Evolutionary conservation across 2,797 vertebrate genomes (phyloP), one percentile per base, ranked within the genome.

Genomic region (Paedocypris micromegethes): DNA sequence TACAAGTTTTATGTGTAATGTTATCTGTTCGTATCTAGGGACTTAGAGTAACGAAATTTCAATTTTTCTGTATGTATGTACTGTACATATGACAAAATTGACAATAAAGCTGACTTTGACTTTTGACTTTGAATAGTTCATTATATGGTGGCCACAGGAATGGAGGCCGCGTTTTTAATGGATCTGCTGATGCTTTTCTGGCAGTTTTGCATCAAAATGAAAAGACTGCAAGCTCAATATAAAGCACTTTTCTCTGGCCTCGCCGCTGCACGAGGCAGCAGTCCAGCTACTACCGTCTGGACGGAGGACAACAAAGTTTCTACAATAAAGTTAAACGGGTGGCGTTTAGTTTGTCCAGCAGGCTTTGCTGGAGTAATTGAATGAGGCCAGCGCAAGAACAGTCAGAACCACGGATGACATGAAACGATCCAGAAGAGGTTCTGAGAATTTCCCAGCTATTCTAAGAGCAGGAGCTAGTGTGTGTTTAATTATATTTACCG

Each of bases 361-460:
- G 68, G 68, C 60, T 53, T 64, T 42, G 54, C 64, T 70, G 57
- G 23, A 9, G 40, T 63, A 57, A 70, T 63, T 63, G 52, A 70
- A 70, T 62, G 62, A 63, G 0, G 4, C 2, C 0, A 1, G 4
- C 52, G 23, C 45, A 68, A 60, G 66, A 68, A 51, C 38, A 69
- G 60, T 70, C 59, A 64, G 51, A 64, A 45, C 46, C 54, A 51
- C 23, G 23, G 53, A 70, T 56, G 53, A 64, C 37, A 54, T 46
- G n/a, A 68, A 61, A 70, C 5, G 6, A 40, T 51, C 60, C 60
- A 70, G 46, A 64, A 56, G 68, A 9, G 46, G 37, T 50, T 70
- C 42, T 46, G 41, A 44, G 47, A 70, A 23, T 41, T 68, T 54
- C 42, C 41, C 52, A 53, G 38, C 58, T 9, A 63, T 65, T 65